Conservation (phyloP, 2,797 vertebrate species). For the Spondyliosoma cantharus region DNA sequence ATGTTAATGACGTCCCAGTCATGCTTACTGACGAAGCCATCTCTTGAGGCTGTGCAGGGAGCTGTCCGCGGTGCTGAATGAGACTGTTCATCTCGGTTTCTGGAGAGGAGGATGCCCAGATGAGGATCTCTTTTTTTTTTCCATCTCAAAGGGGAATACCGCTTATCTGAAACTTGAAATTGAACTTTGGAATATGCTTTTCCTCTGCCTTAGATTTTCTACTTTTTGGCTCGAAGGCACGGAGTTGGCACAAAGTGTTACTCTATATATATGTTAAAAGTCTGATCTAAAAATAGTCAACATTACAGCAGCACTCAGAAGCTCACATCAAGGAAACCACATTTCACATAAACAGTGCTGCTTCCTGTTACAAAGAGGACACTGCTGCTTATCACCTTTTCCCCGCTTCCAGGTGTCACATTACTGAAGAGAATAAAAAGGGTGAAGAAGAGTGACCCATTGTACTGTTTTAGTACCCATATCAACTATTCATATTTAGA, state of each 20-base stretch:
- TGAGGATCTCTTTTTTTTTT: constrained; percentile 21
- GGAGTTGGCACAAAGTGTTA: neutral
- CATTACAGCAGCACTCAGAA: neutral
- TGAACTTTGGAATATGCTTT: constrained; percentile 55
- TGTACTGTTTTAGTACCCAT: constrained; percentile 6
- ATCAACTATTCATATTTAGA: constrained; percentile 8
- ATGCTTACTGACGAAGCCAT: constrained; percentile 21
- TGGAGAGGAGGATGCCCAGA: constrained; percentile 27
- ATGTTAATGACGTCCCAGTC: constrained; percentile 56
- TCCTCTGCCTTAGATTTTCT: constrained; percentile 17
- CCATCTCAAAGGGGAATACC: constrained; percentile 42
- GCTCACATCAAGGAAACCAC: neutral
- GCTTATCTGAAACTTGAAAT: constrained; percentile 60
- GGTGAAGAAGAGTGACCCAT: neutral
- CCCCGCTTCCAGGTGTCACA: constrained; percentile 8
- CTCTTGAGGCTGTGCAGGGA: constrained; percentile 29
- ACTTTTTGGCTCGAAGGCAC: constrained; percentile 23
- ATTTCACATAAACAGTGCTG: neutral
- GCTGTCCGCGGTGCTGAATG: constrained; percentile 68
- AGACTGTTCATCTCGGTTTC: constrained; percentile 49
- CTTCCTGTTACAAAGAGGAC: neutral
- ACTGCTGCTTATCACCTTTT: neutral
- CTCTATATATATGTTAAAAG: neutral
- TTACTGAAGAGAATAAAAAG: constrained; percentile 15
- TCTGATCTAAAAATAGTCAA: constrained; percentile 21